Percentiles rank a stretch among this genome's conserved stretches.
These are phyloP conservation scores for Andricus grossulariae DNA, from an alignment of 1,140 invertebrate genomes.

Conservation along the genomic window DNA sequence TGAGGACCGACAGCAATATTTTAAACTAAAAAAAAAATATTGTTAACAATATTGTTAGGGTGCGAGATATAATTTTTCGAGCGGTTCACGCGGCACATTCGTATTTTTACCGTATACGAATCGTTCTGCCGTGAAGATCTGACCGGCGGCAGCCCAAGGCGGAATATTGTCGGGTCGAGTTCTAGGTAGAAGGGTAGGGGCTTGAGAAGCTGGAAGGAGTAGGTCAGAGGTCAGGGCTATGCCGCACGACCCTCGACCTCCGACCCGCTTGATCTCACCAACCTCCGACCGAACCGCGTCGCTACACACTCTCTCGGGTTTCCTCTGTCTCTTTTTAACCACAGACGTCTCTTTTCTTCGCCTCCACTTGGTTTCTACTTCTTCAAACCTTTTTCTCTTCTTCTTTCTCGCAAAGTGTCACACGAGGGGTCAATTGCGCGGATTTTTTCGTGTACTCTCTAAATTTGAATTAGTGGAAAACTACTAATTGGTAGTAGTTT, in stretches of 20 bases:
- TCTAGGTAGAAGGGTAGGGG: conserved; percentile 52
- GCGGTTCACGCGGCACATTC: conserved; percentile 1
- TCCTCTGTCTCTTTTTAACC: conserved; percentile 49
- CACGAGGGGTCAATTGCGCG: too few species aligned
- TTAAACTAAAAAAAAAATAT: too few species aligned
- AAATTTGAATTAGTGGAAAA: too few species aligned
- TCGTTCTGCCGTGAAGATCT: conserved; percentile 23
- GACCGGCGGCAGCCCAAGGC: conserved; percentile 32
- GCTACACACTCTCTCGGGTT: conserved; percentile 45
- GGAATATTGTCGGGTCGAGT: conserved; percentile 46
- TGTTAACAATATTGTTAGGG: not conserved
- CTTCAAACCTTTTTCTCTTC: conserved; percentile 23
- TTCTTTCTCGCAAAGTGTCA: conserved; percentile 11
- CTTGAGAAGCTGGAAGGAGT: conserved; percentile 59
- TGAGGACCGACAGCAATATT: too few species aligned
- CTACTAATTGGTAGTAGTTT: too few species aligned
- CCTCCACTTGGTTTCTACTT: conserved; percentile 2
- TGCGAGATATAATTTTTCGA: not conserved
- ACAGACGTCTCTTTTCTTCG: conserved; percentile 47
- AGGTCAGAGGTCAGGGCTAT: conserved; percentile 74
- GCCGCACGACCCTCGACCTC: conserved; percentile 71
- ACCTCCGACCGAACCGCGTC: conserved; percentile 56
- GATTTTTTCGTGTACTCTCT: too few species aligned
- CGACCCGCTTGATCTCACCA: conserved; percentile 66
- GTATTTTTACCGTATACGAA: conserved; percentile 19